Evolutionary conservation across 2,113 vertebrate species (phyloP).

Genomic region (Rhinogobius similis): DNA sequence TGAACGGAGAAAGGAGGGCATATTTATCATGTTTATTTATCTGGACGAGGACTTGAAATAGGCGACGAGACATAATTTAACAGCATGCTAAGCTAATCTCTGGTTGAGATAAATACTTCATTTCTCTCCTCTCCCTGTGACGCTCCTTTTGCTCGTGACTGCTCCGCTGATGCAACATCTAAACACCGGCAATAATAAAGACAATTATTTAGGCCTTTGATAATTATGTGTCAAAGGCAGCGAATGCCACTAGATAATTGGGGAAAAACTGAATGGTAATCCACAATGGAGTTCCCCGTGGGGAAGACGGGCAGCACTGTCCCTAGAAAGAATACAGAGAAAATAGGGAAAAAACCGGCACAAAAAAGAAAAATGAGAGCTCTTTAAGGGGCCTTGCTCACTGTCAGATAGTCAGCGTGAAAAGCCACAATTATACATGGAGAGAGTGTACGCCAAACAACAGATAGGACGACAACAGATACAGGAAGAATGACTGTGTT

Average conservation of each 20-base stretch:
- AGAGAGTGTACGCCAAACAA: constrained; percentile 55
- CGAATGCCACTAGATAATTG: constrained; percentile 81
- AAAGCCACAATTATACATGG: constrained; percentile 74
- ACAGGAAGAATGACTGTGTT: constrained; percentile 50
- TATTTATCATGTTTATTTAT: constrained; percentile 73
- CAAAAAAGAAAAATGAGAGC: constrained; percentile 65
- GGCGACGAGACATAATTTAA: constrained; percentile 66
- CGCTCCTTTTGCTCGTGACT: constrained; percentile 54
- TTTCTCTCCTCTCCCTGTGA: constrained; percentile 74
- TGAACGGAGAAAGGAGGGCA: constrained; percentile 23
- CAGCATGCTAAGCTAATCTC: constrained; percentile 75
- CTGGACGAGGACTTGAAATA: constrained; percentile 64
- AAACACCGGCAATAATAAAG: constrained; percentile 80
- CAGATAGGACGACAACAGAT: constrained; percentile 34
- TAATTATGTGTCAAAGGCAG: constrained; percentile 83
- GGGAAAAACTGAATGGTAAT: constrained; percentile 79
- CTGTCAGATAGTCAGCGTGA: constrained; percentile 71
- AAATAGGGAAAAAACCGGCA: constrained; percentile 49
- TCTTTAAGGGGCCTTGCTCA: constrained; percentile 72
- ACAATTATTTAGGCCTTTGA: constrained; percentile 83
- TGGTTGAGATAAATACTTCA: constrained; percentile 75
- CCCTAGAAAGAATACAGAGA: constrained; percentile 67
- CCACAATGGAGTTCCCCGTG: constrained; percentile 76
- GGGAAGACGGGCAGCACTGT: constrained; percentile 68
- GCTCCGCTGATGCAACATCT: constrained; percentile 66